A percentile compares a stretch with the other conserved stretches of the same genome.
Evolutionary conservation across 2,888 invertebrate species (phyloP).

Genomic region (Tenthredo distinguenda): DNA sequence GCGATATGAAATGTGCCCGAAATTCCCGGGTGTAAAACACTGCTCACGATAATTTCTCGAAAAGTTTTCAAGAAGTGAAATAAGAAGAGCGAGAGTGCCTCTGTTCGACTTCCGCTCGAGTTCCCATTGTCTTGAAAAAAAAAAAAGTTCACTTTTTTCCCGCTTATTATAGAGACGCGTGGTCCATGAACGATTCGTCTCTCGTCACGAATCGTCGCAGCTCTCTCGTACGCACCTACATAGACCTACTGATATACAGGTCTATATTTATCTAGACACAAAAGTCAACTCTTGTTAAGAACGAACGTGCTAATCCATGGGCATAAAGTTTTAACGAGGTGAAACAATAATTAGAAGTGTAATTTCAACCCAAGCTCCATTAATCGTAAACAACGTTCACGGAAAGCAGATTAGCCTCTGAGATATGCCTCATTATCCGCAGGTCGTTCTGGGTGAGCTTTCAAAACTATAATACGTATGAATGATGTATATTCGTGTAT

Average conservation of each 20-base stretch:
- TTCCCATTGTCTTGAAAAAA: background rate
- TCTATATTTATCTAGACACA: background rate
- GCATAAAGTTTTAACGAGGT: constrained; percentile 43
- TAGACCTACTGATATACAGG: no score
- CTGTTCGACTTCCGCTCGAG: background rate
- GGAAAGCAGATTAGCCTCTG: constrained; percentile 33
- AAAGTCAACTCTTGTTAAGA: constrained; percentile 11
- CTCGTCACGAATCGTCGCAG: background rate
- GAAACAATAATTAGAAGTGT: constrained; percentile 48
- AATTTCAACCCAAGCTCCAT: constrained; percentile 2
- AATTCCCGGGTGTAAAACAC: background rate
- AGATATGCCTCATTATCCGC: constrained; percentile 40
- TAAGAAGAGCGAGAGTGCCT: background rate
- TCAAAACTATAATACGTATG: background rate
- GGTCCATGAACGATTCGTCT: background rate
- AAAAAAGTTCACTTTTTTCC: background rate
- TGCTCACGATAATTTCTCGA: background rate
- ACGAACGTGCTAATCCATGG: background rate
- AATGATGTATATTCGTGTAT: background rate
- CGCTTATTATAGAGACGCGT: constrained; percentile 1
- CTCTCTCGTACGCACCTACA: background rate
- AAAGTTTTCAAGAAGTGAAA: background rate
- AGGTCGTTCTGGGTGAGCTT: constrained; percentile 32
- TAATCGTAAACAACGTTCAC: constrained; percentile 38
- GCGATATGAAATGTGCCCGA: background rate